phyloP scores from a whole-genome alignment of 2,113 vertebrate species.

The Emydocephalus ijimae region DNA sequence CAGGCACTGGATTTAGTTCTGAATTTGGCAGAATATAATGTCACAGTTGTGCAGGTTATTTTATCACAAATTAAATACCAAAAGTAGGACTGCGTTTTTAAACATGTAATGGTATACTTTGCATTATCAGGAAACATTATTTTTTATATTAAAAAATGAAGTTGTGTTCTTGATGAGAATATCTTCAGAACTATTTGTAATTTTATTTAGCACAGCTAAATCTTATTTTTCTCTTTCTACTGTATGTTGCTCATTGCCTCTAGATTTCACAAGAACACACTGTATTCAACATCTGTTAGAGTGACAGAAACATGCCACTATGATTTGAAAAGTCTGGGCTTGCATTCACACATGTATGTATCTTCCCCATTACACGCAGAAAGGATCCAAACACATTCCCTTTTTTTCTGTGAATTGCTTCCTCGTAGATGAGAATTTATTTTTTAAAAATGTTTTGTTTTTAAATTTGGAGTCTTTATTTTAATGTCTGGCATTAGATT shows the following conservation, averaged over 20 bases:
- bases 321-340: conserved; percentile 12
- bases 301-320: conserved; percentile 23
- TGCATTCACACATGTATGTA: neutral
- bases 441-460: neutral
- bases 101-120: neutral
- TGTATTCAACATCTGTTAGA: conserved; percentile 14
- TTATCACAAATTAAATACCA: neutral
- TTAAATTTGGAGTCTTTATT: neutral
- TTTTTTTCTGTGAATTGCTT: rapidly evolving
- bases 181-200: rapidly evolving
- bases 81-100: neutral
- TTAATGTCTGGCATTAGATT: neutral
- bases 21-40: neutral
- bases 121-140: neutral
- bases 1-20: neutral
- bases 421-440: neutral
- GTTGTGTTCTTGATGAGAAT: neutral
- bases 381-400: neutral
- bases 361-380: neutral
- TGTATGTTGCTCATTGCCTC: neutral
- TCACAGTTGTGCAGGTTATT: no score
- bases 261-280: conserved; percentile 24
- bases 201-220: conserved; percentile 3
- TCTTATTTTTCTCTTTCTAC: neutral
- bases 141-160: neutral